Conservation (phyloP, 2,888 invertebrate species). For the Callosobruchus maculatus region DNA sequence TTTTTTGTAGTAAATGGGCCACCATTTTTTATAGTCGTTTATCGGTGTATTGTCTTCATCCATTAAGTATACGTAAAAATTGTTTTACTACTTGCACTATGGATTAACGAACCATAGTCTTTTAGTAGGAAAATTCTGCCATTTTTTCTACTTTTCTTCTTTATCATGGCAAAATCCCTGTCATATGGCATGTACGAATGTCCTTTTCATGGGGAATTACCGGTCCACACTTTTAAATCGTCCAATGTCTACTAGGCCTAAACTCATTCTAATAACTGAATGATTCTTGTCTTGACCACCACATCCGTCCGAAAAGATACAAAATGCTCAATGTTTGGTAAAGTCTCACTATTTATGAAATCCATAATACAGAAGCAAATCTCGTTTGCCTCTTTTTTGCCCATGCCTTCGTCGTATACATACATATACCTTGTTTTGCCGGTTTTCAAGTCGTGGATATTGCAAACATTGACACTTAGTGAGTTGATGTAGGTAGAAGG, state of each 20-base stretch:
- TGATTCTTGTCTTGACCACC: slow-evolving; percentile 20
- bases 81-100: background rate
- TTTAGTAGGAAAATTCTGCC: background rate
- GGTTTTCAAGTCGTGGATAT: too few relatives aligned
- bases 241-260: slow-evolving; percentile 11
- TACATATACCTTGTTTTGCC: too few relatives aligned
- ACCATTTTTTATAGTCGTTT: background rate
- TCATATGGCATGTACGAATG: background rate
- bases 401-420: slow-evolving; percentile 3
- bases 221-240: slow-evolving; percentile 13
- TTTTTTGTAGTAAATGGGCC: background rate
- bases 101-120: background rate
- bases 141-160: background rate
- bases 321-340: slow-evolving; percentile 4
- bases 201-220: slow-evolving; percentile 21
- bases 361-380: slow-evolving; percentile 12
- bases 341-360: slow-evolving; percentile 10
- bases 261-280: slow-evolving; percentile 12
- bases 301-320: slow-evolving; percentile 18
- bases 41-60: background rate
- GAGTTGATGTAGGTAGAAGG: slow-evolving; percentile 11
- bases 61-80: background rate
- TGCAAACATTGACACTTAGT: too few relatives aligned
- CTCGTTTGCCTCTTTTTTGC: slow-evolving; percentile 13
- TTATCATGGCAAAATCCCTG: background rate